These are phyloP conservation scores for Harpalus rubripes DNA, from an alignment of 2,888 invertebrate species.

Conservation along the genomic window DNA sequence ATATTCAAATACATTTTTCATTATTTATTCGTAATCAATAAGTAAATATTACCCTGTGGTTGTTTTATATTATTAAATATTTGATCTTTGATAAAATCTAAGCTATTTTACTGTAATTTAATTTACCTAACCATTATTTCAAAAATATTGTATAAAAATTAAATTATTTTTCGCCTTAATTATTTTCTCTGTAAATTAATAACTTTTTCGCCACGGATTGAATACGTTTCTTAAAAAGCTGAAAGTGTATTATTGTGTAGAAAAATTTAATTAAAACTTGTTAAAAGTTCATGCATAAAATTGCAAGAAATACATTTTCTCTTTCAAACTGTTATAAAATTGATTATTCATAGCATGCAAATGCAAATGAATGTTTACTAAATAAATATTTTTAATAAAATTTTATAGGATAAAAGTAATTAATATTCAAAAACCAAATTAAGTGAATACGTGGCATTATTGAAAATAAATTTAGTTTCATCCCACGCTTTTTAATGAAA, in stretches of 20 bases:
- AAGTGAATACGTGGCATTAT: neutral
- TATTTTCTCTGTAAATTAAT: neutral
- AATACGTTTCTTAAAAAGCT: too few species aligned
- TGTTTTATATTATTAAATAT: too few species aligned
- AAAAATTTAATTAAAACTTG: conserved; percentile 40
- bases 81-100: too few species aligned
- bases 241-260: too few species aligned
- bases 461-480: too few species aligned
- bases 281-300: conserved; percentile 41
- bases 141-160: neutral
- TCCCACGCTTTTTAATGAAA: too few species aligned
- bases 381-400: conserved; percentile 18
- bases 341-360: conserved; percentile 35
- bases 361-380: conserved; percentile 27
- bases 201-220: neutral
- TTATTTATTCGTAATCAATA: too few species aligned
- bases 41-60: too few species aligned
- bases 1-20: too few species aligned
- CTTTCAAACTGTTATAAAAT: neutral
- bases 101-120: too few species aligned
- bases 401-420: neutral
- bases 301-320: conserved; percentile 21
- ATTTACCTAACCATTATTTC: neutral
- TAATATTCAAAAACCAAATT: neutral
- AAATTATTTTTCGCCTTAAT: too few species aligned